Evolutionary conservation across 2,888 invertebrate genomes (phyloP).

Genomic region (Metalampra italica): DNA sequence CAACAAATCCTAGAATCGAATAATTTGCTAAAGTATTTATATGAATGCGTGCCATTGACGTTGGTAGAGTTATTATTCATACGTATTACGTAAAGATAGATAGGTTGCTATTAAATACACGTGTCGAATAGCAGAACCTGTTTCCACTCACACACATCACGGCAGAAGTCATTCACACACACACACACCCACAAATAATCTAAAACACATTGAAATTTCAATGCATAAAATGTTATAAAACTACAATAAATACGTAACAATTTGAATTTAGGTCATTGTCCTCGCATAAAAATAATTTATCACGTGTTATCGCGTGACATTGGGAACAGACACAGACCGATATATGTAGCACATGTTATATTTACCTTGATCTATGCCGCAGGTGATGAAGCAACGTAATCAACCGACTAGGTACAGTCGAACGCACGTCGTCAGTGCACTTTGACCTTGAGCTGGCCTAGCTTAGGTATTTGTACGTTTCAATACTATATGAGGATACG

Average conservation of each 20-base stretch:
- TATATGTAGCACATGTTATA: constrained; percentile 7
- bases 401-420: too few relatives aligned
- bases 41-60: not conserved
- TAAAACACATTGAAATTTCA: not conserved
- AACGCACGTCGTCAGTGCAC: too few relatives aligned
- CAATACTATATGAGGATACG: too few relatives aligned
- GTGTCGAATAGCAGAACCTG: not conserved
- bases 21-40: not conserved
- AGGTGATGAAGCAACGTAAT: constrained; percentile 21
- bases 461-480: too few relatives aligned
- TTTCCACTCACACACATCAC: not conserved
- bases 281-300: not conserved
- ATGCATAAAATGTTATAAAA: not conserved
- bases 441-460: too few relatives aligned
- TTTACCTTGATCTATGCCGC: constrained; percentile 47
- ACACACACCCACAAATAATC: too few relatives aligned
- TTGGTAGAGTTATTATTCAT: not conserved
- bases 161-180: not conserved
- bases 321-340: constrained; percentile 4
- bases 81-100: not conserved
- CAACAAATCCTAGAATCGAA: constrained; percentile 3
- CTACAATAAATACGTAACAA: not conserved
- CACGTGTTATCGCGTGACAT: constrained; percentile 2
- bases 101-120: constrained; percentile 1
- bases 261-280: not conserved